Conservation (phyloP, 2,888 invertebrate genomes). For the Eristalis arbustorum region DNA sequence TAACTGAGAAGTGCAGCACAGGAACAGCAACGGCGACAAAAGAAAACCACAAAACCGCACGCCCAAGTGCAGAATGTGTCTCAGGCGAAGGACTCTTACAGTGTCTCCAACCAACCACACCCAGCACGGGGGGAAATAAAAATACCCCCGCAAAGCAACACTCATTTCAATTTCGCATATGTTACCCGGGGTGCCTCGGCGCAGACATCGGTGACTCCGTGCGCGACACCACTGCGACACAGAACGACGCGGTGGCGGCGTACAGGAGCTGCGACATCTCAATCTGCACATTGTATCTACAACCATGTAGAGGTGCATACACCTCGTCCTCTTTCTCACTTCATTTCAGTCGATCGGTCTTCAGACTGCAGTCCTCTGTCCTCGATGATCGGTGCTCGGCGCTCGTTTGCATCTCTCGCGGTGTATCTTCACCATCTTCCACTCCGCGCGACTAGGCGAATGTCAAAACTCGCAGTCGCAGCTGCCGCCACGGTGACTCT, state of each 20-base stretch:
- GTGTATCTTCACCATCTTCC: conserved; percentile 57
- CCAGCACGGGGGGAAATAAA: conserved; percentile 61
- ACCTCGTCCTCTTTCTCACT: conserved; percentile 33
- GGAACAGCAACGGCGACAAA: not conserved
- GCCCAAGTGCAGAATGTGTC: conserved; percentile 23
- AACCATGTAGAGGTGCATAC: conserved; percentile 58
- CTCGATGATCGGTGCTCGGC: not conserved
- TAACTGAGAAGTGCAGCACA: conserved; percentile 24
- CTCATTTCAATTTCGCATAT: conserved; percentile 68
- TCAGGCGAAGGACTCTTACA: conserved; percentile 51
- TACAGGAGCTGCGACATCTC: conserved; percentile 70
- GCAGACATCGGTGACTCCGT: conserved; percentile 40
- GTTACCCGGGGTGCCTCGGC: conserved; percentile 48
- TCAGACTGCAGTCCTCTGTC: not conserved
- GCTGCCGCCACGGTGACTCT: conserved; percentile 6
- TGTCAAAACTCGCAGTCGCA: conserved; percentile 50
- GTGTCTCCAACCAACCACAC: conserved; percentile 58
- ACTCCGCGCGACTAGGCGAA: conserved; percentile 55
- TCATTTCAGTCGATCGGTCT: conserved; percentile 2
- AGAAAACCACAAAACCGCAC: conserved; percentile 17
- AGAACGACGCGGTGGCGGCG: conserved; percentile 2
- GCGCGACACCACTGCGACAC: conserved; percentile 61
- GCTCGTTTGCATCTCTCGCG: conserved; percentile 47
- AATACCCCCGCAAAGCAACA: conserved; percentile 57
- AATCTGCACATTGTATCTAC: conserved; percentile 69